phyloP scores from a whole-genome alignment of 2,888 invertebrate genomes.

The Sclerodermus sp. region DNA sequence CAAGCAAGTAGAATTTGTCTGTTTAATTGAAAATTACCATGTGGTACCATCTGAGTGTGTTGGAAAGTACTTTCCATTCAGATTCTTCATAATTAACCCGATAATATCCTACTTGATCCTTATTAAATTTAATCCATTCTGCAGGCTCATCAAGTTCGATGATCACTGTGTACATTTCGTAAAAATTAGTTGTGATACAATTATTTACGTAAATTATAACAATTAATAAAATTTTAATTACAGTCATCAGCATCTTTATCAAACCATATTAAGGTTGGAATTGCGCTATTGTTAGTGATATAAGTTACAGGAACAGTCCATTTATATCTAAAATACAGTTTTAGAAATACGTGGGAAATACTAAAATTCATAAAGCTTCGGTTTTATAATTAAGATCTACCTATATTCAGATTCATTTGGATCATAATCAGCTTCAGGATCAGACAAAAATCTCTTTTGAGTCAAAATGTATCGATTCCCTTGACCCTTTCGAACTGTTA shows the following conservation, averaged over 20 bases:
- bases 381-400: conserved; percentile 49
- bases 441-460: conserved; percentile 76
- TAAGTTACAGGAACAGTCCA: conserved; percentile 88
- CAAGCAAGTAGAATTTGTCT: too few relatives aligned
- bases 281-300: conserved; percentile 61
- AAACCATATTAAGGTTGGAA: conserved; percentile 48
- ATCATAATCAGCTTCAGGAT: conserved; percentile 64
- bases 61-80: conserved; percentile 66
- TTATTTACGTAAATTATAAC: neutral
- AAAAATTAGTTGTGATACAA: neutral
- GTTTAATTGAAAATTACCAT: conserved; percentile 45
- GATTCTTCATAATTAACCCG: conserved; percentile 77
- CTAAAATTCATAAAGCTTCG: neutral
- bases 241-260: conserved; percentile 42
- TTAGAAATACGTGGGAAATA: neutral
- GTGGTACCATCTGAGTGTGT: conserved; percentile 56
- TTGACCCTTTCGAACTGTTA: conserved; percentile 62
- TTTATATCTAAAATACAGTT: conserved; percentile 65
- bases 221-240: conserved; percentile 27
- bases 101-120: conserved; percentile 84
- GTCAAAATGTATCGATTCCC: conserved; percentile 64
- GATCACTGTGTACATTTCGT: conserved; percentile 56
- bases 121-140: conserved; percentile 83
- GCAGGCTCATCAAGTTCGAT: conserved; percentile 59
- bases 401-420: conserved; percentile 55